Conservation (phyloP, 2,113 vertebrate genomes). For the Elachura formosa region DNA sequence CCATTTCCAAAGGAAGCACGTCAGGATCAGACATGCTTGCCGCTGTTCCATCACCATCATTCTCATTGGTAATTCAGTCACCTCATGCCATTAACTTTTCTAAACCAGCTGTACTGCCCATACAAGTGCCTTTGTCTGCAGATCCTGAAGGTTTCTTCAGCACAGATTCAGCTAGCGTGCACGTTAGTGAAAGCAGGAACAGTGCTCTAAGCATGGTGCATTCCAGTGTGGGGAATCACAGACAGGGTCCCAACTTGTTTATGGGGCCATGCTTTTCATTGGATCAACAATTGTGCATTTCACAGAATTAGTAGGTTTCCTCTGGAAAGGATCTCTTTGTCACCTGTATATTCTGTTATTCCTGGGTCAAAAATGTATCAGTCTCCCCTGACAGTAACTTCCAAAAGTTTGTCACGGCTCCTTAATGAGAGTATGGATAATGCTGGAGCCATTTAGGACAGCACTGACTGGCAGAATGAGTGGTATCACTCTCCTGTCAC, state of each 20-base stretch:
- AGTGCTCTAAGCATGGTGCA: neutral
- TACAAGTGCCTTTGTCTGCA: constrained; percentile 28
- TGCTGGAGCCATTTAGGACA: neutral
- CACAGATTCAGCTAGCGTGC: neutral
- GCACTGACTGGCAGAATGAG: neutral
- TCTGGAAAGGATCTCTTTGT: neutral
- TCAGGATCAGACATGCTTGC: constrained; percentile 18
- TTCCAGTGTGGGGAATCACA: neutral
- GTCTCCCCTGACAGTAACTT: neutral
- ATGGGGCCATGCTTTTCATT: neutral
- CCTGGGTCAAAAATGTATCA: neutral
- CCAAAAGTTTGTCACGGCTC: neutral
- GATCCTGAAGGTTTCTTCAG: constrained; percentile 24
- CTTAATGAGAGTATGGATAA: neutral
- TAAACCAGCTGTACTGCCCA: constrained; percentile 10
- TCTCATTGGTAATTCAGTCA: constrained; percentile 53
- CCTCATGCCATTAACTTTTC: constrained; percentile 63
- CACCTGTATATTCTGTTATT: neutral
- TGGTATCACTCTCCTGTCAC: neutral
- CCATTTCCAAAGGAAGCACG: constrained; percentile 32
- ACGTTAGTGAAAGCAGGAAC: constrained; percentile 39
- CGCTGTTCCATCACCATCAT: constrained; percentile 32
- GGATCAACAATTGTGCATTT: neutral
- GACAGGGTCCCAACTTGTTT: neutral
- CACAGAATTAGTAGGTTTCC: neutral